Evolutionary conservation across 2,797 vertebrate genomes (phyloP).

Genomic region (Argentina silus): DNA sequence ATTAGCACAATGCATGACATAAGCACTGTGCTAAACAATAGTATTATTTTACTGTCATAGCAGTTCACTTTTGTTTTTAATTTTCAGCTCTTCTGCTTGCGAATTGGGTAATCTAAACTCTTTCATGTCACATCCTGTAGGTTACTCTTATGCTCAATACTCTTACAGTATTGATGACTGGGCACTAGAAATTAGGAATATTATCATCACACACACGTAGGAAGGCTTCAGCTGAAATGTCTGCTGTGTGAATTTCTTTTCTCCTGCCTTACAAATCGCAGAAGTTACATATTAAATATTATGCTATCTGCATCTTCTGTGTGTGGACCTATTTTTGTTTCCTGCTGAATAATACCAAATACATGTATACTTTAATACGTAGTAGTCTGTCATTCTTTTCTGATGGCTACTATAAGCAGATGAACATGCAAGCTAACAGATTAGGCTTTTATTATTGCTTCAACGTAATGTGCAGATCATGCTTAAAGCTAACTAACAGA

Average conservation of each 20-base stretch:
- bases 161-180: too few species aligned
- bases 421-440: neutral
- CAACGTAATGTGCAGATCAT: slow-evolving; percentile 7
- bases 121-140: too few species aligned
- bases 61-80: neutral
- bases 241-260: too few species aligned
- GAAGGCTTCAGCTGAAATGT: too few species aligned
- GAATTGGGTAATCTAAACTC: too few species aligned
- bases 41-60: neutral
- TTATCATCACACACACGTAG: too few species aligned
- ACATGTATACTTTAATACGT: neutral
- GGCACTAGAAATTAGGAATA: too few species aligned
- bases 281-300: too few species aligned
- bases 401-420: neutral
- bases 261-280: too few species aligned
- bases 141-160: too few species aligned
- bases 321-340: too few species aligned
- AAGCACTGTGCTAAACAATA: neutral
- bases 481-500: slow-evolving; percentile 16
- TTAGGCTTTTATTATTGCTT: slow-evolving; percentile 10
- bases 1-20: neutral
- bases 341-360: neutral
- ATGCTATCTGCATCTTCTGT: too few species aligned
- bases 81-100: neutral
- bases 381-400: neutral